These are phyloP conservation scores for Cynodonichthys magdalenae DNA, from an alignment of 2,797 vertebrate species.

Conservation along the genomic window DNA sequence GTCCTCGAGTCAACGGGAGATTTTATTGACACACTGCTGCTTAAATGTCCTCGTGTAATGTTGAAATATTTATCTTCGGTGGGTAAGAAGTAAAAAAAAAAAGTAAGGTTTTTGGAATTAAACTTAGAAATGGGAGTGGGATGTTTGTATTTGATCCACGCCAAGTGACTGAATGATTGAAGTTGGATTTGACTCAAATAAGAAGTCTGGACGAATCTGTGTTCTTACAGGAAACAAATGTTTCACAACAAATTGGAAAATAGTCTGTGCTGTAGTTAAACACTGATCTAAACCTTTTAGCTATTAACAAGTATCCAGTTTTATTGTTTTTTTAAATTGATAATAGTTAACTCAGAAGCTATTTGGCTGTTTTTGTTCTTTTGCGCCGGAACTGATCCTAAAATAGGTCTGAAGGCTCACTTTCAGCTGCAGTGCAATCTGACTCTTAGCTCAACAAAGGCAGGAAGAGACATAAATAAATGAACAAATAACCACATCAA, in stretches of 20 bases:
- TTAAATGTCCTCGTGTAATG: slow-evolving; percentile 10
- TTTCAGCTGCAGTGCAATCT: slow-evolving; percentile 39
- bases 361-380: background rate
- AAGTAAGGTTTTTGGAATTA: background rate
- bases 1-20: slow-evolving; percentile 11
- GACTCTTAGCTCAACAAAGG: slow-evolving; percentile 74
- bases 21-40: slow-evolving; percentile 41
- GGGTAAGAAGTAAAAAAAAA: background rate
- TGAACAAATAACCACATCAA: slow-evolving; percentile 69
- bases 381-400: slow-evolving; percentile 9
- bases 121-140: background rate
- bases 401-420: slow-evolving; percentile 30
- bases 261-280: too few species aligned
- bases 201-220: background rate
- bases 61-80: slow-evolving; percentile 19
- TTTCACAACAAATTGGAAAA: background rate
- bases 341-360: background rate
- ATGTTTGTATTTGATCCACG: background rate
- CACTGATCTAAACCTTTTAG: background rate
- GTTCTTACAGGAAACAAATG: background rate
- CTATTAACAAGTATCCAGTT: background rate
- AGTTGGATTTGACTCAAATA: background rate
- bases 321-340: background rate
- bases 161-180: background rate
- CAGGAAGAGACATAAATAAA: slow-evolving; percentile 82